Conservation (phyloP, 2,113 vertebrate species). For the Gopherus flavomarginatus region DNA sequence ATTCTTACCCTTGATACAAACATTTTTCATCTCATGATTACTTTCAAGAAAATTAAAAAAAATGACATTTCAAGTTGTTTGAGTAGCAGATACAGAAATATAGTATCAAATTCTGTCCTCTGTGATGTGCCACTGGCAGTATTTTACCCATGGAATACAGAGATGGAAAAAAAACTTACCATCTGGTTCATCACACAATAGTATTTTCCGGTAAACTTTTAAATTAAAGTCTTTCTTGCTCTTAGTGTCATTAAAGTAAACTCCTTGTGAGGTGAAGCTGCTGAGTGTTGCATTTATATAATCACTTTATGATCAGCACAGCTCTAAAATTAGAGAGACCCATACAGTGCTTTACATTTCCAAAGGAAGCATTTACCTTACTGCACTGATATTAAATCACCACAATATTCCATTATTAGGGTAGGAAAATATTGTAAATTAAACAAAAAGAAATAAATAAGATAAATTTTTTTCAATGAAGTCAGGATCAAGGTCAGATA, state of each 20-base stretch:
- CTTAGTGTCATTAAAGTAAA: neutral
- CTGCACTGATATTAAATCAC: neutral
- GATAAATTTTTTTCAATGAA: neutral
- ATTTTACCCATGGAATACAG: neutral
- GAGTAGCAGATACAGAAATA: neutral
- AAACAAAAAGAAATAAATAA: too few relatives aligned
- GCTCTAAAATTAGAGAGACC: neutral
- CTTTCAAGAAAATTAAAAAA: neutral
- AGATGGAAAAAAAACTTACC: neutral
- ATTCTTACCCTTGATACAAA: neutral
- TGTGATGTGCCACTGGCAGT: neutral
- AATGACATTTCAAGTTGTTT: neutral
- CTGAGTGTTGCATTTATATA: neutral
- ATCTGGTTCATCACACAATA: neutral
- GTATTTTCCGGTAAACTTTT: neutral
- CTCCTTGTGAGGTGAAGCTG: neutral
- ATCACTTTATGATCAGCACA: slow-evolving; percentile 14
- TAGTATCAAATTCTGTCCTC: neutral
- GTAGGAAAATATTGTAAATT: neutral
- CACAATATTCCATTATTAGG: neutral
- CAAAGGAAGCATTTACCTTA: neutral
- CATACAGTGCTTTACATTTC: neutral
- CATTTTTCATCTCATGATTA: neutral
- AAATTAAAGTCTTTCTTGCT: neutral
- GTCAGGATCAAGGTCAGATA: neutral